Base-by-base conservation (phyloP, 2,797 vertebrate species). In the Hippopotamyrus pictus region DNA sequence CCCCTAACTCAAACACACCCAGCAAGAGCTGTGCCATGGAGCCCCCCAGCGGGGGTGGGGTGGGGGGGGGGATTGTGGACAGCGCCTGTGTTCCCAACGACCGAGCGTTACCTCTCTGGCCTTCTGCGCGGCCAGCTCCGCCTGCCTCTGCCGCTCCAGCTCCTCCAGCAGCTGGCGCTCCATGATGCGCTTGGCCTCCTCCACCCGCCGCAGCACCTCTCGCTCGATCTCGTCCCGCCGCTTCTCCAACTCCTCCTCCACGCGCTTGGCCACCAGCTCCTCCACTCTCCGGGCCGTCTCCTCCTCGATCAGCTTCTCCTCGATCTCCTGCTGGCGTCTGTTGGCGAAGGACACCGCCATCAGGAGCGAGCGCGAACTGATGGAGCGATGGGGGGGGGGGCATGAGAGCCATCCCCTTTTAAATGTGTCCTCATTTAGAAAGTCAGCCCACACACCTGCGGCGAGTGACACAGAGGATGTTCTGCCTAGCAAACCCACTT, bases 51-150 rank as follows among this genome's bases (percentile, higher is more conserved):
- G 25, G 65, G 91, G 44, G 89, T 89, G 54, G 54, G 54, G 54
- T 3, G 7, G 14, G 51, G 87, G 90, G 89, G 53, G 91, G 86
- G 44, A 89, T 88, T 93, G 89, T 57, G 92, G 88, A 90, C 90
- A 87, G 93, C 95, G 93, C 94, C 96, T 98, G 97, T 96, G 95
- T 98, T 97, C 97, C 98, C 97, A 99, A 99, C 98, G 98, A 99
- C 97, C 97, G 96, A 98, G 98, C 97, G 98, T 99, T 99, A 99
- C 98, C 98, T 99, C 98, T 97, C 98, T 97, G 94, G 98, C 97
- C 96, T 98, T 99, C 95, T 99, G 98, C 88, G 98, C 97, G 79
- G 97, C 96, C 95, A 99, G 96, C 95, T 99, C 98, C 76, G 98
- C 98, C 95, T 99, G 98, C 95, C 98, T 97, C 95, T 99, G 98